Percentiles rank a stretch among this genome's conserved stretches.
Conservation (phyloP, 2,797 vertebrate genomes). For the Enteromius unitaeniatus region DNA sequence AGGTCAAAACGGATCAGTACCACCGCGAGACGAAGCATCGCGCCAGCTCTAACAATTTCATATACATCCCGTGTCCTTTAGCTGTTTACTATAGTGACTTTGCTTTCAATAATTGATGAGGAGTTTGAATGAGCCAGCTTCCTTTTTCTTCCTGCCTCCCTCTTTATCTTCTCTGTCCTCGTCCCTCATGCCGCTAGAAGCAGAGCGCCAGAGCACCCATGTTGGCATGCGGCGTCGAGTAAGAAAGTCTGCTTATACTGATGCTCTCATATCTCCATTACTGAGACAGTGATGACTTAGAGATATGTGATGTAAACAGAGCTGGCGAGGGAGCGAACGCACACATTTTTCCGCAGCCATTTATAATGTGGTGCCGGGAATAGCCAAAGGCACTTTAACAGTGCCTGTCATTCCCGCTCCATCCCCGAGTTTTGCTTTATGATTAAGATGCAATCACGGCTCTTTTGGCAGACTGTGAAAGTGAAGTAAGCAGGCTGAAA, state of each 20-base stretch:
- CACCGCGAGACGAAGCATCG: background rate
- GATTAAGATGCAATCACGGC: constrained; percentile 56
- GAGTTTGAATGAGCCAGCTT: constrained; percentile 27
- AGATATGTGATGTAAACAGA: constrained; percentile 43
- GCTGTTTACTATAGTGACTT: constrained; percentile 32
- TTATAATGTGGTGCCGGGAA: constrained; percentile 46
- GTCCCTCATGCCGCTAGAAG: background rate
- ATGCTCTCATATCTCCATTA: constrained; percentile 47
- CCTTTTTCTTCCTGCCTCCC: background rate
- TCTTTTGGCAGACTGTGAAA: constrained; percentile 53
- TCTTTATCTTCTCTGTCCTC: background rate
- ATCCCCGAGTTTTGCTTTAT: constrained; percentile 46
- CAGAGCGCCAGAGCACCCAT: background rate
- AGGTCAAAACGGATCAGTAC: constrained; percentile 18
- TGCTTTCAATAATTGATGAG: constrained; percentile 41
- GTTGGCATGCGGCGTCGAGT: background rate
- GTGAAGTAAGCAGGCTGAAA: constrained; percentile 53
- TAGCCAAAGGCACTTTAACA: constrained; percentile 45
- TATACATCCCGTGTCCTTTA: constrained; percentile 27
- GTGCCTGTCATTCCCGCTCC: constrained; percentile 42
- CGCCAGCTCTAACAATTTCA: constrained; percentile 11
- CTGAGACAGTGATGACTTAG: constrained; percentile 41
- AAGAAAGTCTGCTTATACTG: constrained; percentile 27
- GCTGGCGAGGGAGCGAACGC: background rate
- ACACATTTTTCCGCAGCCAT: constrained; percentile 44